Conservation (phyloP, 1,140 invertebrate species). For the Drosophila arizonae region DNA sequence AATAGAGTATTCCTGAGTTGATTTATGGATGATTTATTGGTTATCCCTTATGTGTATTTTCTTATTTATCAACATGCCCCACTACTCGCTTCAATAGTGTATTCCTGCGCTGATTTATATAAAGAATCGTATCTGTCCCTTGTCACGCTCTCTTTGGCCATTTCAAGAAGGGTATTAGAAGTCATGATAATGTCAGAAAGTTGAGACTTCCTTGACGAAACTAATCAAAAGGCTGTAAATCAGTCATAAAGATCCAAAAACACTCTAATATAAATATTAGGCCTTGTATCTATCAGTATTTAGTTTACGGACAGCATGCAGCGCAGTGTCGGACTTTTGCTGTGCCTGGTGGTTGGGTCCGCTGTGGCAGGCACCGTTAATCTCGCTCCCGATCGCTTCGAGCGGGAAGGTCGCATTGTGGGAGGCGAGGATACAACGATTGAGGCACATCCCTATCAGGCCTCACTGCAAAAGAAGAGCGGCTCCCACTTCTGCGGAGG, state of each 20-base stretch:
- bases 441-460: slow-evolving; percentile 51
- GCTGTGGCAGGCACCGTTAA: slow-evolving; percentile 23
- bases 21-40: too few species aligned
- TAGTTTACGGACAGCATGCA: slow-evolving; percentile 36
- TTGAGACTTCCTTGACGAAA: slow-evolving; percentile 2
- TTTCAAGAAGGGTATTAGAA: background rate
- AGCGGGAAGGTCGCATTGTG: slow-evolving; percentile 60
- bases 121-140: too few species aligned
- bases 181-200: slow-evolving; percentile 19
- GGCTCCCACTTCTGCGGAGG: slow-evolving; percentile 83
- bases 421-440: slow-evolving; percentile 55
- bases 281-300: background rate
- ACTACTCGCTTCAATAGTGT: too few species aligned
- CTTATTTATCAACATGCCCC: too few species aligned
- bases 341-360: slow-evolving; percentile 17
- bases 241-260: background rate
- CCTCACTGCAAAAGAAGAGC: slow-evolving; percentile 48
- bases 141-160: too few species aligned
- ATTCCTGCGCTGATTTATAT: too few species aligned
- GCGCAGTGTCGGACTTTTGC: slow-evolving; percentile 33
- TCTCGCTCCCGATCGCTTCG: slow-evolving; percentile 18
- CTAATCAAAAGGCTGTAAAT: background rate
- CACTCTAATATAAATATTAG: slow-evolving; percentile 16
- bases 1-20: too few species aligned
- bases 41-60: too few species aligned